Percentiles rank a stretch among this genome's conserved stretches.
These are phyloP conservation scores for Diloba caeruleocephala DNA, from an alignment of 2,888 invertebrate genomes.

Conservation along the genomic window DNA sequence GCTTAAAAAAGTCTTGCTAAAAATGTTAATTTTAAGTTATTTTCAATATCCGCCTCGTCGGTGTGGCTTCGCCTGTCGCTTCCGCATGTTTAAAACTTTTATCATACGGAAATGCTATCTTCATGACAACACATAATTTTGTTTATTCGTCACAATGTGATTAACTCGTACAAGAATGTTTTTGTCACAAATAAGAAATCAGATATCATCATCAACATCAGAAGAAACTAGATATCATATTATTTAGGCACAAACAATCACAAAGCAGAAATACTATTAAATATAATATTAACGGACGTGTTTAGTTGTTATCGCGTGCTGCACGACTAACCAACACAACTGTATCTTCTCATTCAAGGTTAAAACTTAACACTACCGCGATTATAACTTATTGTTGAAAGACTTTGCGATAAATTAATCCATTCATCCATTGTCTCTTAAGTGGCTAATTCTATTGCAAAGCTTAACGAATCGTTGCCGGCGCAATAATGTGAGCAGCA, in stretches of 20 bases:
- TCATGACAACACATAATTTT: too few relatives aligned
- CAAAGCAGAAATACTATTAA: conserved; percentile 8
- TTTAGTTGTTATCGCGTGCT: conserved; percentile 54
- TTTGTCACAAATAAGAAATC: conserved; percentile 3
- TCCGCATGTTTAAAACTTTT: too few relatives aligned
- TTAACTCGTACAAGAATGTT: neutral
- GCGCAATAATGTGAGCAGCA: too few relatives aligned
- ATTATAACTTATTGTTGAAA: conserved; percentile 42
- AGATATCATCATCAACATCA: too few relatives aligned
- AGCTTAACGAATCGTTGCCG: conserved; percentile 19
- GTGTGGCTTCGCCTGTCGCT: too few relatives aligned
- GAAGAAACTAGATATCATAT: too few relatives aligned
- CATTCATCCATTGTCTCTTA: conserved; percentile 45
- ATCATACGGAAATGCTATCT: too few relatives aligned
- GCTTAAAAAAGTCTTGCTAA: too few relatives aligned
- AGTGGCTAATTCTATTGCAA: conserved; percentile 28
- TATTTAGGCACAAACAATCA: conserved; percentile 36
- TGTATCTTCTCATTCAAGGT: conserved; percentile 55
- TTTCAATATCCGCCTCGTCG: too few relatives aligned
- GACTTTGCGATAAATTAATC: conserved; percentile 42
- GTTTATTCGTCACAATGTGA: neutral
- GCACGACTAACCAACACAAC: conserved; percentile 39
- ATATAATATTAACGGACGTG: conserved; percentile 31
- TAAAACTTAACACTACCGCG: conserved; percentile 40
- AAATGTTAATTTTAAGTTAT: too few relatives aligned